Evolutionary conservation across 1,140 invertebrate genomes (phyloP), one percentile per base, ranked within the genome.

Genomic region (Tetramorium alpestre): DNA sequence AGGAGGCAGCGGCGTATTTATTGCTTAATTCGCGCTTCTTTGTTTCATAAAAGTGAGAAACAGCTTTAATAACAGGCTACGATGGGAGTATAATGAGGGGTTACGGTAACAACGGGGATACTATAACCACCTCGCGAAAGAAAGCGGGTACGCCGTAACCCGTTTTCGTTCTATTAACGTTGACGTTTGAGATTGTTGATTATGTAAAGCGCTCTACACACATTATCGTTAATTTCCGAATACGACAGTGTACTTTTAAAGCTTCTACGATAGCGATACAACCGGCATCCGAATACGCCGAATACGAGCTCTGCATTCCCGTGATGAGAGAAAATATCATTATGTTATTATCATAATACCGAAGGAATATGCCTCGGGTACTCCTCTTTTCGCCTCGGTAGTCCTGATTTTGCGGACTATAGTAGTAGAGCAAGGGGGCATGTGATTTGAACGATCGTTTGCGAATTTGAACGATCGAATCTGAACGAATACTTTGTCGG

Each of bases 1-100:
- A 70, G 73, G 13, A 56, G 33, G 81, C 38, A 58, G 51, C 64
- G 88, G 80, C 60, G 85, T 93, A 89, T 91, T 94, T 94, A 95
- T 95, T 94, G 93, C 93, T 94, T 93, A 93, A 95, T 94, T 94
- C 92, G 92, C 94, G 93, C 94, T 94, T 95, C 94, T 94, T 94
- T 94, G 94, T 94, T 95, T 94, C 93, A 93, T 94, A 93, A 95
- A 95, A 94, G 94, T 94, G 93, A 94, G 94, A 94, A 94, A 94
- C 94, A 92, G 88, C 93, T 94, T 95, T 95, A 95, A 95, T 95
- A 95, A 94, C 92, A 86, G 93, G 92, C 87, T 92, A 86, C 88
- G 92, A 88, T 88, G 87, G 77, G 80, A 82, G 65, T 73, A 87
- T 92, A 92, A 92, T 92, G 88, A 92, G 75, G 72, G 91, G 91